Base-by-base conservation (phyloP, 2,797 vertebrate species). In the Ctenopoma kingsleyae region DNA sequence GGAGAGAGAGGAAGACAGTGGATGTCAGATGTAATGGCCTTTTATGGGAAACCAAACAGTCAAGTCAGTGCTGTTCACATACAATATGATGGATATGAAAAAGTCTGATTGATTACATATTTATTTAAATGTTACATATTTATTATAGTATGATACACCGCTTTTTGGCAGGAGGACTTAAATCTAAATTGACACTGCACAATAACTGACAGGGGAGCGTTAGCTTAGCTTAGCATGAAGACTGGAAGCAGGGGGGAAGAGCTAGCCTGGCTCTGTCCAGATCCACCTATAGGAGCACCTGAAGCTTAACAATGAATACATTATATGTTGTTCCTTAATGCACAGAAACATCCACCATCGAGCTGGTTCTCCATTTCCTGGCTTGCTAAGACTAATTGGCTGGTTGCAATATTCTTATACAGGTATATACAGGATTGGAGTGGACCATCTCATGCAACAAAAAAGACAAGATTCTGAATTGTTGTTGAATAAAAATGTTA, bases 21-120 rank as follows among this genome's bases (percentile, higher is more conserved):
- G 50, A 12, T 51, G 81, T 82, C 81, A 79, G 53, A 43, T 5
- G 44, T 81, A 80, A 72, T 0, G 83, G 32, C 44, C 48, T 68
- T 76, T 85, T 70, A 87, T 75, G 77, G 78, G 63, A 36, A 68
- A 86, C 79, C 62, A 77, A 55, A 64, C n/a, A 63, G 47, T 23
- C 3, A 8, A 66, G 67, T 72, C 63, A 7, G 27, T 49, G 77
- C 40, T 51, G 60, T 61, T 75, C 80, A 71, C 59, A 62, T 67
- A 40, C 22, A 9, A 22, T 8, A 5, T 73, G 80, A 77, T 52
- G 69, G 67, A 48, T 65, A 44, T 57, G 13, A 65, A 60, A 66
- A 55, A 0, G 41, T n/a, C 49, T 20, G 46, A 43, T 27, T 7
- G 23, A 66, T 61, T 35, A 61, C 67, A 58, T 25, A 16, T 49